Percentiles rank a stretch among this genome's conserved stretches.
These are phyloP conservation scores for Caenorhabditis sp. DNA, from an alignment of 2,888 invertebrate species.

Conservation along the genomic window DNA sequence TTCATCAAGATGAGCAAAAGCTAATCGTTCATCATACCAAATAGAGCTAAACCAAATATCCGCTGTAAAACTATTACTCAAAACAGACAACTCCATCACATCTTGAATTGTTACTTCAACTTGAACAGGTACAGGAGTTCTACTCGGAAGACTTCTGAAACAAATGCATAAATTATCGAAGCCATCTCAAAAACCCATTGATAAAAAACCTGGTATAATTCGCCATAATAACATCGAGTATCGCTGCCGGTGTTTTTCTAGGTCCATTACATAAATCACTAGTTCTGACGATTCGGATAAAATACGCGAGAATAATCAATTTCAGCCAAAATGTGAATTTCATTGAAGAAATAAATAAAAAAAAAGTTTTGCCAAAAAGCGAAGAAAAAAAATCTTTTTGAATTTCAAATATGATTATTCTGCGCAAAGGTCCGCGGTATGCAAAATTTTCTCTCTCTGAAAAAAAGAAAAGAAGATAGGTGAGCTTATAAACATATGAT, in stretches of 20 bases:
- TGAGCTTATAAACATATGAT: too few species aligned
- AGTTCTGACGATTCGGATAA: background rate
- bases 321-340: background rate
- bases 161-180: too few species aligned
- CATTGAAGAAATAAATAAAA: background rate
- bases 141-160: constrained; percentile 42
- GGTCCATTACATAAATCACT: background rate
- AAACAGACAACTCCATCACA: constrained; percentile 65
- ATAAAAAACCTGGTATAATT: constrained; percentile 25
- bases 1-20: constrained; percentile 59
- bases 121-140: constrained; percentile 56
- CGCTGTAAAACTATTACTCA: constrained; percentile 65
- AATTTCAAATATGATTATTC: background rate
- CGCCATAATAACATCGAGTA: constrained; percentile 32
- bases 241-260: constrained; percentile 17
- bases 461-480: too few species aligned
- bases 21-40: constrained; percentile 66
- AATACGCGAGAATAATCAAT: background rate
- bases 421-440: too few species aligned
- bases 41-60: constrained; percentile 70
- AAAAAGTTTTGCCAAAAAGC: background rate
- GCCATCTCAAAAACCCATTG: too few species aligned
- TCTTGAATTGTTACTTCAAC: constrained; percentile 69
- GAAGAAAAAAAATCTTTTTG: background rate
- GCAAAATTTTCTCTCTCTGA: too few species aligned